Evolutionary conservation across 2,888 invertebrate species (phyloP).

Genomic region (Panorpa germanica): DNA sequence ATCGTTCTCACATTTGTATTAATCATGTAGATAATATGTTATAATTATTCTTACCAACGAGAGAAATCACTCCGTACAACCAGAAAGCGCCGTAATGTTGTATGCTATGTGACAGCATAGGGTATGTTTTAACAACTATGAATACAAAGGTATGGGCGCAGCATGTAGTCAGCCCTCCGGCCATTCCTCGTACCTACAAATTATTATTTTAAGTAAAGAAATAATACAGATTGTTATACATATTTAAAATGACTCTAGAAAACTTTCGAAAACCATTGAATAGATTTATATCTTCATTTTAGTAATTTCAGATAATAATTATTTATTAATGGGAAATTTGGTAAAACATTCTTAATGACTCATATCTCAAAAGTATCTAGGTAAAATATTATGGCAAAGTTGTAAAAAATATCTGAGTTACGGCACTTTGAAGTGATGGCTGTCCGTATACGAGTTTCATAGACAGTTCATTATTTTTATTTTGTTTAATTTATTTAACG

Average conservation of each 20-base stretch:
- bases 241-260: not conserved
- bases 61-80: slow-evolving; percentile 38
- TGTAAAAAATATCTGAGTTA: no score
- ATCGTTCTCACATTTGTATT: slow-evolving; percentile 4
- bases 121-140: slow-evolving; percentile 47
- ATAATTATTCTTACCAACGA: slow-evolving; percentile 29
- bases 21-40: slow-evolving; percentile 5
- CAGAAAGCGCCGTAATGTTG: slow-evolving; percentile 40
- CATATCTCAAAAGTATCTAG: no score
- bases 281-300: no score
- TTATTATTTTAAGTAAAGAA: slow-evolving; percentile 7
- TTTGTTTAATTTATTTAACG: no score
- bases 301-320: no score
- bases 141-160: slow-evolving; percentile 43
- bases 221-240: slow-evolving; percentile 1
- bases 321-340: no score
- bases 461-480: no score
- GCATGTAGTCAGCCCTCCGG: slow-evolving; percentile 47
- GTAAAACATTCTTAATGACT: no score
- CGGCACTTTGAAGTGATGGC: no score
- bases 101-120: slow-evolving; percentile 27
- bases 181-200: slow-evolving; percentile 38
- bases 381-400: no score
- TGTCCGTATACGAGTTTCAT: no score
- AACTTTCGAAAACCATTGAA: no score